Evolutionary conservation across 2,888 invertebrate species (phyloP), one percentile per base, ranked within the genome.

Genomic region (Plemyria rubiginata): DNA sequence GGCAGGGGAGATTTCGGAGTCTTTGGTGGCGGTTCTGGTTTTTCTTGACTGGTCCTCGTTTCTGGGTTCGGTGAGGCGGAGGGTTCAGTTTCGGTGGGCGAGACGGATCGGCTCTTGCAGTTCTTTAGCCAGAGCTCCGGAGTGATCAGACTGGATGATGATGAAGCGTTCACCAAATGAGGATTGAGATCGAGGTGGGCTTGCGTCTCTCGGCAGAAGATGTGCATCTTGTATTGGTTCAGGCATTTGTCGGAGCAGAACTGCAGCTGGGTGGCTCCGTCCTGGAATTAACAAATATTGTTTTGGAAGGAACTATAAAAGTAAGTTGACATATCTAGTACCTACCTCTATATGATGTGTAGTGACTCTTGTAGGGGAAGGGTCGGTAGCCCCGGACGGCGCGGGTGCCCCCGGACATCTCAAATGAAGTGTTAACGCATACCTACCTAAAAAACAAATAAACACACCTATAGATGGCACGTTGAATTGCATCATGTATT

Each of bases 151-250:
- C 90, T 93, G 63, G 93, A 86, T 29, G 92, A 79, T 15, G 93
- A 89, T 7, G 93, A 80, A 54, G 88, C 88, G 76, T 83, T 90
- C 71, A 91, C 94, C 73, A 96, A 87, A 82, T 96, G 96, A 0
- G 96, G 96, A 83, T 96, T 95, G 86, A 98, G 95, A 82, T 98
- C 97, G 62, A 98, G 94, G 83, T 98, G 98, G 7, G 98, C 98
- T 82, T 97, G 96, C 5, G 98, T 98, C 90, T 98, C 98, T 54
- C 96, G 95, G 88, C 98, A 98, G 90, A 98, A 98, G 70, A 98
- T 98, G 86, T 98, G 97, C 98, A 98, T 98, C 93, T 98, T 98
- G 94, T 98, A 98, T 87, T 98, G 98, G 83, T 98, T 98, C 71
- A 98, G 94, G 81, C 98, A 98, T 93, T 98, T 98, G 86, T 98